Evolutionary conservation across 2,113 vertebrate species (phyloP).

Genomic region (Columba janthina): DNA sequence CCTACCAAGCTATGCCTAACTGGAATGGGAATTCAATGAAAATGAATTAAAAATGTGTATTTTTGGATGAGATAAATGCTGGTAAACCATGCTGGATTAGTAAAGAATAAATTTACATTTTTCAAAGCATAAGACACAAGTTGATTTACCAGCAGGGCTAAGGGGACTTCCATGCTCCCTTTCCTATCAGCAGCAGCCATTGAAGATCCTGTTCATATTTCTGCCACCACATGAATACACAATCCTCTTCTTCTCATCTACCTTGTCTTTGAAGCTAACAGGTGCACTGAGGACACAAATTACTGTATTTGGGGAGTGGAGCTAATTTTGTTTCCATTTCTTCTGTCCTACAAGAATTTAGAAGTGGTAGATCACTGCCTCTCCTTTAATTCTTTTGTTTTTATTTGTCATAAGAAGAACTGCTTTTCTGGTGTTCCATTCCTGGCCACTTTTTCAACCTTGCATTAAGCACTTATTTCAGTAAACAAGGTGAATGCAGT

Average conservation of each 20-base stretch:
- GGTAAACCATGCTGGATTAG: neutral
- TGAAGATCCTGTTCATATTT: neutral
- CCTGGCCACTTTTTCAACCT: neutral
- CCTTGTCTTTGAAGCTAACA: constrained; percentile 13
- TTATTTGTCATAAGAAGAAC: neutral
- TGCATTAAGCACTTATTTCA: neutral
- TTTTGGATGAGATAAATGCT: neutral
- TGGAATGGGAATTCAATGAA: neutral
- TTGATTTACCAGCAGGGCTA: neutral
- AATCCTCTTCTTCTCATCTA: neutral
- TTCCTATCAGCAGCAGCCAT: neutral
- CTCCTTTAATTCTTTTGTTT: neutral
- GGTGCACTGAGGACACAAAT: neutral
- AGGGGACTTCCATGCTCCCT: neutral
- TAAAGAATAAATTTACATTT: neutral
- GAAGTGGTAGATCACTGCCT: neutral
- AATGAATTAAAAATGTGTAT: neutral
- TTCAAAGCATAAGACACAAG: neutral
- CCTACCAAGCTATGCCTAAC: neutral
- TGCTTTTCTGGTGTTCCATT: neutral
- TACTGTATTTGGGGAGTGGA: neutral
- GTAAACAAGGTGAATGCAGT: neutral
- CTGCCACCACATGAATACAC: neutral
- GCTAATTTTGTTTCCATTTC: neutral
- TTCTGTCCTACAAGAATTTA: neutral